phyloP scores from a whole-genome alignment of 2,113 vertebrate genomes.

The Saguinus imperator region DNA sequence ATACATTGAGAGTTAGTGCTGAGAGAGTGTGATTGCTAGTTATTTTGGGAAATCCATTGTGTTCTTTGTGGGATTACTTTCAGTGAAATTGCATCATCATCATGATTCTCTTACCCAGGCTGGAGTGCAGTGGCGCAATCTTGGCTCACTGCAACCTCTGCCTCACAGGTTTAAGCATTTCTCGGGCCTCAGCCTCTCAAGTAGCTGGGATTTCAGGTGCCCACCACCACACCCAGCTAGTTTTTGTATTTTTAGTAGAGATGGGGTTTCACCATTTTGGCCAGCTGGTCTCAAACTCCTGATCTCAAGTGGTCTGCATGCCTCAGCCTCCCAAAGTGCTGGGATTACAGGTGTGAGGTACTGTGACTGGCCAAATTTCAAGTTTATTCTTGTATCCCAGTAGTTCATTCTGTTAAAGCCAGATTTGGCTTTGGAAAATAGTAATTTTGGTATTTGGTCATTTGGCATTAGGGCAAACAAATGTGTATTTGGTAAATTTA shows the following conservation, averaged over 20 bases:
- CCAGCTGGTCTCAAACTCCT: neutral
- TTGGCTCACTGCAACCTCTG: neutral
- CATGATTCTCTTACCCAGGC: neutral
- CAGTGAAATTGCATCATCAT: neutral
- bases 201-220: neutral
- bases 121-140: neutral
- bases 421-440: neutral
- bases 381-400: neutral
- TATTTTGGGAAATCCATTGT: neutral
- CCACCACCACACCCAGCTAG: neutral
- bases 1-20: slow-evolving; percentile 1
- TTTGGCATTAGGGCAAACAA: neutral
- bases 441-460: slow-evolving; percentile 15
- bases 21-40: neutral
- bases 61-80: neutral
- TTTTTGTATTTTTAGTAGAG: neutral
- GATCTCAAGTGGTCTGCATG: neutral
- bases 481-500: slow-evolving; percentile 5
- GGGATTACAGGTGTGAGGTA: neutral
- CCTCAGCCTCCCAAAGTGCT: neutral
- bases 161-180: neutral
- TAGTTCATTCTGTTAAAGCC: neutral
- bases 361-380: neutral
- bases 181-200: neutral
- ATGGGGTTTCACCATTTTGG: neutral